These are phyloP conservation scores for Pristionchus pacificus DNA, from an alignment of 1,140 invertebrate species.

Conservation along the genomic window DNA sequence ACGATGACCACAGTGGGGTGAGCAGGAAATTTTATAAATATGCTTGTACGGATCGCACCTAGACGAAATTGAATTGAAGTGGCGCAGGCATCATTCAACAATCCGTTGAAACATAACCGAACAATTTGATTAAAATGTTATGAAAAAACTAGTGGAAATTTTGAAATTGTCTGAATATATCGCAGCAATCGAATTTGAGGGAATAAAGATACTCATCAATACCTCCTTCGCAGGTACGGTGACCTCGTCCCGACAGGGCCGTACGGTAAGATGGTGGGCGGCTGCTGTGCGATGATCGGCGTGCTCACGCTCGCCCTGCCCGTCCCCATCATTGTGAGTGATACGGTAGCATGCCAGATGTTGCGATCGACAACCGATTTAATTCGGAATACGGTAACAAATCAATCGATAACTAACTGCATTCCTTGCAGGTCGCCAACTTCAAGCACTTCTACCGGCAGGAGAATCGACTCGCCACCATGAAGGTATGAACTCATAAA, in stretches of 20 bases:
- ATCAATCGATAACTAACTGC: slow-evolving; percentile 3
- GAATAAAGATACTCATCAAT: slow-evolving; percentile 26
- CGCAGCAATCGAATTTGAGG: too few relatives aligned
- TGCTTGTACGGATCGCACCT: slow-evolving; percentile 1
- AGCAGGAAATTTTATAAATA: neutral
- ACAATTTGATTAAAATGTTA: neutral
- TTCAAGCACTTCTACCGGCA: slow-evolving; percentile 58
- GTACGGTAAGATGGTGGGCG: slow-evolving; percentile 75
- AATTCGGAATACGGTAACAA: neutral
- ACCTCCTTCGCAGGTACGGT: slow-evolving; percentile 42
- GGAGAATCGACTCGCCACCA: slow-evolving; percentile 48
- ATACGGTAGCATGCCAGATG: too few relatives aligned
- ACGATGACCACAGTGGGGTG: slow-evolving; percentile 54
- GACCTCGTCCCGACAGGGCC: slow-evolving; percentile 72
- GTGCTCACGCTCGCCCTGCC: slow-evolving; percentile 85
- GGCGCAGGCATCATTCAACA: too few relatives aligned
- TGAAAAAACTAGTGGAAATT: neutral
- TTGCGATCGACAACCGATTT: too few relatives aligned
- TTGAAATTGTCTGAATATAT: neutral
- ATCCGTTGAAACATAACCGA: too few relatives aligned
- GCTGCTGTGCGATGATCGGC: slow-evolving; percentile 79
- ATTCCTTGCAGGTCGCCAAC: slow-evolving; percentile 45
- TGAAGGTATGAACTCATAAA: slow-evolving; percentile 22
- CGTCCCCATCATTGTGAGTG: slow-evolving; percentile 86
- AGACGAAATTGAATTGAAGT: too few relatives aligned